Base-by-base conservation (phyloP, 2,797 vertebrate species). In the Percopsis omiscomaycus region DNA sequence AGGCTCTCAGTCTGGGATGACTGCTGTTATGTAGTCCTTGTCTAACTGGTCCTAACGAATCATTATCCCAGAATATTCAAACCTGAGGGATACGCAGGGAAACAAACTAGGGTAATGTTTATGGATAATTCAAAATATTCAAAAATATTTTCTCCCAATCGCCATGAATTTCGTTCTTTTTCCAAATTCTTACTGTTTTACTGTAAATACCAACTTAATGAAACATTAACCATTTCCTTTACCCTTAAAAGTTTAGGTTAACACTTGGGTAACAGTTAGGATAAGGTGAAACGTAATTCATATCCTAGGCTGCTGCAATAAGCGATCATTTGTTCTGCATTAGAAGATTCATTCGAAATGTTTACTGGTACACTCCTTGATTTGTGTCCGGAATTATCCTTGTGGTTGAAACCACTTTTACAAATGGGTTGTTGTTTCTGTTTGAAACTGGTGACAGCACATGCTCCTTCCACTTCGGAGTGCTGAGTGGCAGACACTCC, bases 1-100 rank as follows among this genome's bases (percentile, higher is more conserved):
- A 56, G 77, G 75, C 71, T 84, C 75, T 81, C 77, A 80, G 75
- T 81, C 79, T 86, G 79, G 74, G 84, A 82, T 80, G 74, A 77
- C 59, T 81, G 71, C 64, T 74, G 72, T 75, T 73, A 74, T 52
- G 64, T 63, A 66, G 66, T 75, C 66, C 29, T 32, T 69, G 58
- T 71, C 68, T 61, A 71, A 68, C 73, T 68, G 67, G 47, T 59
- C 73, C 44, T 58, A 54, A 66, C 14, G 58, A 73, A 64, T 57
- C 37, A 47, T 49, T 9, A 77, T 47, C 13, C 12, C 49, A 14
- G 49, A 46, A 6, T 46, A 14, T 12, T 48, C 14, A 48, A 48
- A 12, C 46, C 46, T 4, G 6, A 55, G 53, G 53, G 30, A 37
- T n/a, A 55, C 28, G 28, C 49, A 28, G 37, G 15, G 16, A 46